These are phyloP conservation scores for Drosophila paulistorum DNA, from an alignment of 1,140 invertebrate species.

Conservation along the genomic window DNA sequence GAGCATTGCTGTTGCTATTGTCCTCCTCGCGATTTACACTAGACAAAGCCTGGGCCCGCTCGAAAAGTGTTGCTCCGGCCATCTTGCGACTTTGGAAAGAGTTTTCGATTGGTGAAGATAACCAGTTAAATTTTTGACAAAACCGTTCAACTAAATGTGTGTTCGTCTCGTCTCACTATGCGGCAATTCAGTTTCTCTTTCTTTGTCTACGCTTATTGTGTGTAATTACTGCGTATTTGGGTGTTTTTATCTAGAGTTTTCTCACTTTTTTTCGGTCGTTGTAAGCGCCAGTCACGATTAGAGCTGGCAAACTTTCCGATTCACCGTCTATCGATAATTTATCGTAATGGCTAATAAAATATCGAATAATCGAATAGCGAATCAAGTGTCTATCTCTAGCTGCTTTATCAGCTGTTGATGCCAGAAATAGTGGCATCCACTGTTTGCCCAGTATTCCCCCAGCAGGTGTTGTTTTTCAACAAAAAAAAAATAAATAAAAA, in stretches of 20 bases:
- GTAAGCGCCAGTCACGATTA: slow-evolving; percentile 79
- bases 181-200: slow-evolving; percentile 37
- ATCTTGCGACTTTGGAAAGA: slow-evolving; percentile 84
- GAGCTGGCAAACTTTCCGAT: slow-evolving; percentile 22
- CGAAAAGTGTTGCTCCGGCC: slow-evolving; percentile 94
- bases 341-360: too few species aligned
- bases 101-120: slow-evolving; percentile 21
- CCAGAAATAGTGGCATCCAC: neutral
- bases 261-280: slow-evolving; percentile 61
- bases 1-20: slow-evolving; percentile 83
- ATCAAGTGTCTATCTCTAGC: neutral
- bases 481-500: slow-evolving; percentile 18
- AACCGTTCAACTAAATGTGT: slow-evolving; percentile 39
- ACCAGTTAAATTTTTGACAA: slow-evolving; percentile 30
- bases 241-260: slow-evolving; percentile 64
- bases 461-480: slow-evolving; percentile 30
- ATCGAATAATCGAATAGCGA: too few species aligned
- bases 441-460: neutral
- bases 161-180: slow-evolving; percentile 32
- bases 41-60: slow-evolving; percentile 89
- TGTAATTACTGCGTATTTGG: slow-evolving; percentile 60
- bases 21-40: slow-evolving; percentile 88
- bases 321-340: neutral
- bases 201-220: slow-evolving; percentile 38
- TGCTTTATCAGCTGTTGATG: neutral